These are phyloP conservation scores for Thaleichthys pacificus DNA, from an alignment of 2,797 vertebrate species.

Conservation along the genomic window DNA sequence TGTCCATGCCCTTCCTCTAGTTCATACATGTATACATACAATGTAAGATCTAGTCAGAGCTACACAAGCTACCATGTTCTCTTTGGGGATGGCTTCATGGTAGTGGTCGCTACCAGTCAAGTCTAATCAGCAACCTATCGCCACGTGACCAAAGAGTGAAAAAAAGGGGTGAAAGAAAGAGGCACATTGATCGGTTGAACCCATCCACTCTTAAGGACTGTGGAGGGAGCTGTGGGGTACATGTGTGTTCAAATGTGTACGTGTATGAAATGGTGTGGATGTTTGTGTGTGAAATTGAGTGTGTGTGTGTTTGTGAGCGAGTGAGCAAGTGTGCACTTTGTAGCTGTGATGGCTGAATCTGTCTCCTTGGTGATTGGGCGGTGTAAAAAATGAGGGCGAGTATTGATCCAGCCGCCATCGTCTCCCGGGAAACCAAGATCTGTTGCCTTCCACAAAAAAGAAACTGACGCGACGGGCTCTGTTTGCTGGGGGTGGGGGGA, in stretches of 20 bases:
- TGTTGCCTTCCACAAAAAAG: constrained; percentile 35
- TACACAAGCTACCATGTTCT: constrained; percentile 9
- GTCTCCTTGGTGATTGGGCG: constrained; percentile 44
- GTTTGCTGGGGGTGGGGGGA: constrained; percentile 13
- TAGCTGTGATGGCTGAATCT: constrained; percentile 28
- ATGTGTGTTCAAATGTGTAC: neutral
- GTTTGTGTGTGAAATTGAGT: neutral
- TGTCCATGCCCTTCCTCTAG: no score
- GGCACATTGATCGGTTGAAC: constrained; percentile 32
- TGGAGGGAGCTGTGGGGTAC: neutral
- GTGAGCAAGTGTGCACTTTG: constrained; percentile 14
- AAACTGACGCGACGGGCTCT: constrained; percentile 28
- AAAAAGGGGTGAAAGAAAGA: constrained; percentile 26
- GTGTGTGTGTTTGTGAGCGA: neutral
- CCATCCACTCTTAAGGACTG: constrained; percentile 26
- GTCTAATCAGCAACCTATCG: constrained; percentile 40
- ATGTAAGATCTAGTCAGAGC: neutral
- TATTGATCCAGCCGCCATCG: constrained; percentile 37
- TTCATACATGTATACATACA: no score
- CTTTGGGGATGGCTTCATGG: constrained; percentile 33
- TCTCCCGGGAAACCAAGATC: constrained; percentile 42
- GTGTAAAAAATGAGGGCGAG: constrained; percentile 29
- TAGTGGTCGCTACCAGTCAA: constrained; percentile 37
- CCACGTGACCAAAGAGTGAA: constrained; percentile 32
- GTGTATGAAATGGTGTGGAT: neutral